A percentile compares a stretch with the other conserved stretches of the same genome.
These are phyloP conservation scores for Eospalax fontanierii DNA, from an alignment of 2,797 vertebrate genomes.

Conservation along the genomic window DNA sequence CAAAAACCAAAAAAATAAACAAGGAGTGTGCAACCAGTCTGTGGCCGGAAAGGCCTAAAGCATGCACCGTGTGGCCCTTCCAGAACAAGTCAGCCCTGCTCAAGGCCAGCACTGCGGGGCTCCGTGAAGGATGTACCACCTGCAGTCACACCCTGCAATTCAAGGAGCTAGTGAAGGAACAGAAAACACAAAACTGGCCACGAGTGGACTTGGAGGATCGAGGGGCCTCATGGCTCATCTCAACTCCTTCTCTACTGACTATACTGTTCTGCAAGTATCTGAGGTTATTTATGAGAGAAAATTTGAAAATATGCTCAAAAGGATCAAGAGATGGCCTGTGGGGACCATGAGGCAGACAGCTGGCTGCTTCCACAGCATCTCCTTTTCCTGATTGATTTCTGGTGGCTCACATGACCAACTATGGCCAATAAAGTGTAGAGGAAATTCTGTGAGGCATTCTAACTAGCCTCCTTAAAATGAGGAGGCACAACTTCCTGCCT, in stretches of 20 bases:
- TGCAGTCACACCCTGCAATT: background rate
- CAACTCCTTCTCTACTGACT: background rate
- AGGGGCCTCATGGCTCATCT: no score
- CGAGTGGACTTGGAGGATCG: no score
- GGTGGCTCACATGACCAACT: background rate
- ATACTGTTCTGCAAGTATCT: background rate
- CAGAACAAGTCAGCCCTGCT: background rate
- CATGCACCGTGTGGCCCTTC: background rate
- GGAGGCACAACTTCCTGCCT: background rate
- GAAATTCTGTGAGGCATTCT: background rate
- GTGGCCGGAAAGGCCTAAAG: background rate
- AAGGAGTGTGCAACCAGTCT: background rate
- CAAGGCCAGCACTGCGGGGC: accelerated
- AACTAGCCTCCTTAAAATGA: background rate
- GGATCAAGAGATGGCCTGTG: background rate
- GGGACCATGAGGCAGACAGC: background rate
- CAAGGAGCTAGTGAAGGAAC: background rate
- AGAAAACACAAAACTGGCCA: background rate
- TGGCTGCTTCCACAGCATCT: accelerated
- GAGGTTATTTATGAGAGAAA: background rate
- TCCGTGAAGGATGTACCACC: background rate
- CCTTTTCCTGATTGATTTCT: background rate
- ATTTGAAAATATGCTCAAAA: background rate
- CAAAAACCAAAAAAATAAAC: background rate
- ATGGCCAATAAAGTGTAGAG: background rate